Base-by-base conservation (phyloP, 2,888 invertebrate genomes). In the Unio delphinus region DNA sequence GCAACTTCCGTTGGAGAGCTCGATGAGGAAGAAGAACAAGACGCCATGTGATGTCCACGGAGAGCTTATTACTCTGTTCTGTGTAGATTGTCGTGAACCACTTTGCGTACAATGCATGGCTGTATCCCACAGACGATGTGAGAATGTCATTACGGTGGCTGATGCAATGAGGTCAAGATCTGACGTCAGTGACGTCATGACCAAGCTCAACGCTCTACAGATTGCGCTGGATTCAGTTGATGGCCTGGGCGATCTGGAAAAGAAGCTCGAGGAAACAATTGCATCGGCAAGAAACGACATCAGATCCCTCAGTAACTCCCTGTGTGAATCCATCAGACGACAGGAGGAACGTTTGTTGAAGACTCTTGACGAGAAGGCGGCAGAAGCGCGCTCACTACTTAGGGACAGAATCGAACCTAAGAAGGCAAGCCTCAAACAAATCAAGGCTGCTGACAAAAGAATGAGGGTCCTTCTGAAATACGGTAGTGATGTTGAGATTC, bases 71-170 rank as follows among this genome's bases (percentile, higher is more conserved):
- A 75, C 84, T 8, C 68, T 82, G 58, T 86, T 80, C 70, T 86
- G 86, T 73, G 75, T 81, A 30, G 81, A 83, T 64, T 85, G 85
- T 63, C 71, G 78, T 61, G 78, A 80, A 5, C 80, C 84, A 0
- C 70, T 83, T 4, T 86, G 86, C 70, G 82, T 80, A 6, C 82
- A 84, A 64, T 86, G 86, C 67, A 74, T 82, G 72, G 79, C 82
- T 1, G 73, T 75, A 4, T 75, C 76, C 11, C 86, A 86, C 67
- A 68, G 81, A 17, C 70, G 80, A 58, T 86, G 86, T 74, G 80
- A 80, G 58, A 74, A 80, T 56, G 82, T 83, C n/a, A 74, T 85
- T 23, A 81, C 83, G 3, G 79, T 84, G 6, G 72, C 71, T 8
- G 84, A 85, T 57, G 85, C 84, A 20, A 74, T 81, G 66, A 71